Percentiles rank a stretch among this genome's conserved stretches.
phyloP scores from a whole-genome alignment of 2,113 vertebrate species.

The Callopanchax toddi region DNA sequence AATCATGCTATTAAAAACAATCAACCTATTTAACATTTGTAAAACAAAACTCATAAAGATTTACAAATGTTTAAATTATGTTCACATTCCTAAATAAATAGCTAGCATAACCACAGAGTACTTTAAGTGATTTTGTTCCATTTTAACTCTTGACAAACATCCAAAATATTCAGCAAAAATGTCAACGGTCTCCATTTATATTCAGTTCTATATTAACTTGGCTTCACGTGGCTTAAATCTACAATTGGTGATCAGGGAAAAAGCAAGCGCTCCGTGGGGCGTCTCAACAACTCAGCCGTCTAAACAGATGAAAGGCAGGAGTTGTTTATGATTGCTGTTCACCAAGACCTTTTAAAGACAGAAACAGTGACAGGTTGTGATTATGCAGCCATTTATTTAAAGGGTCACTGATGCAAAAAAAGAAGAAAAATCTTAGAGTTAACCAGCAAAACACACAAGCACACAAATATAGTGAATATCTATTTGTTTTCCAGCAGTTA shows the following conservation, averaged over 20 bases:
- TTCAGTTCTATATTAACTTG: conserved; percentile 55
- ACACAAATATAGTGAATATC: conserved; percentile 4
- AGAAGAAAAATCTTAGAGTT: background rate
- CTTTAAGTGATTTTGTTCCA: no score
- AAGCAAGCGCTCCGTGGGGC: conserved; percentile 54
- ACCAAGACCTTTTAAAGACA: conserved; percentile 46
- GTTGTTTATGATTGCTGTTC: conserved; percentile 59
- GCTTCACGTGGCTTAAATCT: conserved; percentile 62
- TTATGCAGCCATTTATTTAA: conserved; percentile 49
- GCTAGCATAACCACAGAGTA: conserved; percentile 20
- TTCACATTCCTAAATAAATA: conserved; percentile 25
- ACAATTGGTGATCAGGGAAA: conserved; percentile 55
- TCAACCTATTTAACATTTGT: no score
- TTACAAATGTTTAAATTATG: no score
- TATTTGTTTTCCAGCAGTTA: conserved; percentile 19
- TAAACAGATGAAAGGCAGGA: conserved; percentile 57
- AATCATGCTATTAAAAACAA: no score
- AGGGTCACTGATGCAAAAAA: conserved; percentile 14
- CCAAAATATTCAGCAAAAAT: no score
- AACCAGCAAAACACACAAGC: conserved; percentile 19
- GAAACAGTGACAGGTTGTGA: conserved; percentile 49
- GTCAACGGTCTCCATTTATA: conserved; percentile 43
- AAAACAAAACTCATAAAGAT: no score
- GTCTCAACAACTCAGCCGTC: conserved; percentile 57
- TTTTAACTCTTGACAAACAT: no score